These are phyloP conservation scores for Falcaria lacertinaria DNA, from an alignment of 2,888 invertebrate species.

Conservation along the genomic window DNA sequence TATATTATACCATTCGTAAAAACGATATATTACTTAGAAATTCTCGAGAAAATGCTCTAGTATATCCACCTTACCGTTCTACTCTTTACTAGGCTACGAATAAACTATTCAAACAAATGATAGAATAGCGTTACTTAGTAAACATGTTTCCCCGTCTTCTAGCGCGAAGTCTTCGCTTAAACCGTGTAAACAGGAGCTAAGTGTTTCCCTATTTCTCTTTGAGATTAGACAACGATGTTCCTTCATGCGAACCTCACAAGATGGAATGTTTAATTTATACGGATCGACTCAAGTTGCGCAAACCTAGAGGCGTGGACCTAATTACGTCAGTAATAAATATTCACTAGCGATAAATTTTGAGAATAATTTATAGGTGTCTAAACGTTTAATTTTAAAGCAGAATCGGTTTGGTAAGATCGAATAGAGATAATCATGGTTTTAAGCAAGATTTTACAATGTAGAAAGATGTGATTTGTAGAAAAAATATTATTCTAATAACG, in stretches of 20 bases:
- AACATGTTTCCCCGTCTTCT: slow-evolving; percentile 4
- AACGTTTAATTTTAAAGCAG: slow-evolving; percentile 59
- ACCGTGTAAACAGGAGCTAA: slow-evolving; percentile 34
- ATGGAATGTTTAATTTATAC: slow-evolving; percentile 58
- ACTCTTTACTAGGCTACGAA: not conserved
- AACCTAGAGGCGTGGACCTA: slow-evolving; percentile 61
- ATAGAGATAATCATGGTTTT: not conserved
- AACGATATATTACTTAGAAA: no score
- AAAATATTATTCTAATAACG: no score
- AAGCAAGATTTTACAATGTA: no score
- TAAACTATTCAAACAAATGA: not conserved
- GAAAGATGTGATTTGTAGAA: no score
- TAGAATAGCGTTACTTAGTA: not conserved
- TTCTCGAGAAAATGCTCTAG: not conserved
- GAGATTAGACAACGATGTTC: slow-evolving; percentile 31
- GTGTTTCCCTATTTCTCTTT: slow-evolving; percentile 45
- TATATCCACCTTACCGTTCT: no score
- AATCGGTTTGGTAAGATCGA: slow-evolving; percentile 36
- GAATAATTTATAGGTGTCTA: slow-evolving; percentile 65
- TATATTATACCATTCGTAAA: no score
- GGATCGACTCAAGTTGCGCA: slow-evolving; percentile 48
- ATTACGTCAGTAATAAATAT: slow-evolving; percentile 69
- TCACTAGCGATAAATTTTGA: slow-evolving; percentile 67
- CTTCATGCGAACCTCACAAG: slow-evolving; percentile 28
- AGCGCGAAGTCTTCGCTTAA: slow-evolving; percentile 24